These are phyloP conservation scores for Genyomyrus donnyi DNA, from an alignment of 2,113 vertebrate genomes.

Conservation along the genomic window DNA sequence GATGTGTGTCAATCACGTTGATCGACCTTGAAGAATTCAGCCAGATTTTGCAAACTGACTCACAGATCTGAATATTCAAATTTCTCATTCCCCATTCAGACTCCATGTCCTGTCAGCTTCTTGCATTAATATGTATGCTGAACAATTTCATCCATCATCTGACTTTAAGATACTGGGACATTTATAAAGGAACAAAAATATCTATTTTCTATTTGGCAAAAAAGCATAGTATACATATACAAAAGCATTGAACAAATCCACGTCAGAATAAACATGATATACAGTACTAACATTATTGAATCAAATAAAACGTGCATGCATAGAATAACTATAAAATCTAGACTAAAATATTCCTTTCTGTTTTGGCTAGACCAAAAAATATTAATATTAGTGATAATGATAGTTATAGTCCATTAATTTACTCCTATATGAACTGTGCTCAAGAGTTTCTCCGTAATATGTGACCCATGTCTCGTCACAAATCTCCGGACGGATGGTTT, in stretches of 20 bases:
- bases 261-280: slow-evolving; percentile 3
- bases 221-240: slow-evolving; percentile 8
- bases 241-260: slow-evolving; percentile 8
- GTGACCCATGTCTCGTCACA: slow-evolving; percentile 1
- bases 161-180: background rate
- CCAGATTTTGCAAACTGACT: background rate
- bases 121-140: background rate
- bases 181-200: background rate
- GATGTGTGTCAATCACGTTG: background rate
- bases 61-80: background rate
- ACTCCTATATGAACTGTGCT: background rate
- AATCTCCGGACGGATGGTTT: background rate
- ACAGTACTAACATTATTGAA: slow-evolving; percentile 12
- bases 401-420: background rate
- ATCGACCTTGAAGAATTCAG: background rate
- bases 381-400: background rate
- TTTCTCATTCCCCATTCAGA: background rate
- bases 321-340: slow-evolving; percentile 14
- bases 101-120: background rate
- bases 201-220: slow-evolving; percentile 15
- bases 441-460: background rate
- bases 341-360: slow-evolving; percentile 9
- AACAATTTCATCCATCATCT: background rate
- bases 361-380: slow-evolving; percentile 15
- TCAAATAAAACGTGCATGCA: slow-evolving; percentile 38